These are phyloP conservation scores for Numida meleagris DNA, from an alignment of 2,113 vertebrate genomes.

Conservation along the genomic window DNA sequence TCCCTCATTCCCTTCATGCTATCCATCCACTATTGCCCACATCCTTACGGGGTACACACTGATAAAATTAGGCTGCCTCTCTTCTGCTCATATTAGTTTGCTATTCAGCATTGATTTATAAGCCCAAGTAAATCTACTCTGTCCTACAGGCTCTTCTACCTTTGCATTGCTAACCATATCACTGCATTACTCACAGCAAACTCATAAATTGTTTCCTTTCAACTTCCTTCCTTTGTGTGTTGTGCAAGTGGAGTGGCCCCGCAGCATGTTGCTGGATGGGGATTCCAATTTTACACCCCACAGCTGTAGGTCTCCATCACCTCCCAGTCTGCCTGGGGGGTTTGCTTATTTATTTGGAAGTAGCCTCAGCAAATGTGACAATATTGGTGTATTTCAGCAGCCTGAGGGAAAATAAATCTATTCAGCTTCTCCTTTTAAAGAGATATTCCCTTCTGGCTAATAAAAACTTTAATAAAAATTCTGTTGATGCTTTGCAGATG, in stretches of 20 bases:
- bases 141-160: conserved; percentile 32
- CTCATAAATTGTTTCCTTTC: conserved; percentile 75
- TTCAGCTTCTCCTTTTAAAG: neutral
- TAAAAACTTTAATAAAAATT: neutral
- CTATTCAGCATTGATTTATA: neutral
- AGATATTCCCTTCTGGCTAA: neutral
- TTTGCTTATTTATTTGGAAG: conserved; percentile 20
- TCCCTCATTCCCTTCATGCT: neutral
- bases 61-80: neutral
- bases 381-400: conserved; percentile 14
- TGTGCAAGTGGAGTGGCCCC: conserved; percentile 54
- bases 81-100: neutral
- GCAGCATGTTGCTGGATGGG: neutral
- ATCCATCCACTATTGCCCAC: neutral
- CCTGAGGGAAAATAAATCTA: neutral
- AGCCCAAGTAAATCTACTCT: neutral
- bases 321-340: neutral
- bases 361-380: neutral
- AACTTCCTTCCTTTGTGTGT: conserved; percentile 67
- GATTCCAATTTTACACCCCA: conserved; percentile 59
- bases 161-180: conserved; percentile 53
- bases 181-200: conserved; percentile 52
- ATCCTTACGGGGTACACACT: neutral
- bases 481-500: neutral
- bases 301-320: conserved; percentile 16